These are phyloP conservation scores for Mirza zaza DNA, from an alignment of 2,113 vertebrate genomes.

Conservation along the genomic window DNA sequence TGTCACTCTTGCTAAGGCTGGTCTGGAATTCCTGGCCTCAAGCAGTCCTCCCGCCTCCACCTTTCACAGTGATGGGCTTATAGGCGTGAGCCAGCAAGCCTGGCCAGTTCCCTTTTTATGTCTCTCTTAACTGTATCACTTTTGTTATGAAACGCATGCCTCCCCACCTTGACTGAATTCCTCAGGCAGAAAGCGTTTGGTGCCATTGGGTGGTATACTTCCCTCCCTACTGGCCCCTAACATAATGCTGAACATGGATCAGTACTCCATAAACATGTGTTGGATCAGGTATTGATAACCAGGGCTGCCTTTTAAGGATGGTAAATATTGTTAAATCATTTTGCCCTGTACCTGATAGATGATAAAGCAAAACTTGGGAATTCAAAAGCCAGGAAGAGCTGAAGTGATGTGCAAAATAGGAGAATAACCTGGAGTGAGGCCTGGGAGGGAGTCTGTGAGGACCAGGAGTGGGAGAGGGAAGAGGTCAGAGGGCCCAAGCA, in stretches of 20 bases:
- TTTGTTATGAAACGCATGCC: background rate
- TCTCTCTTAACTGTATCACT: background rate
- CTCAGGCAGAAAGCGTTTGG: background rate
- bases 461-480: background rate
- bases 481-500: rapidly evolving
- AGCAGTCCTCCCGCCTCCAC: too few relatives aligned
- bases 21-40: too few relatives aligned
- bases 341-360: background rate
- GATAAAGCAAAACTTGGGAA: background rate
- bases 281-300: background rate
- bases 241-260: background rate
- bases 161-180: background rate
- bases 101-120: background rate
- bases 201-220: background rate
- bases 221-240: background rate
- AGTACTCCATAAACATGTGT: background rate
- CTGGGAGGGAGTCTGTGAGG: background rate
- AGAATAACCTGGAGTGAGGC: background rate
- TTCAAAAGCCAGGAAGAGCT: background rate
- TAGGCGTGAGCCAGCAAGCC: too few relatives aligned
- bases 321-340: background rate
- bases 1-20: too few relatives aligned
- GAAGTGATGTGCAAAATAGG: background rate
- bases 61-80: too few relatives aligned
- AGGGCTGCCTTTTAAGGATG: background rate